Conservation (phyloP, 2,797 vertebrate genomes). For the Enteromius mattozi region DNA sequence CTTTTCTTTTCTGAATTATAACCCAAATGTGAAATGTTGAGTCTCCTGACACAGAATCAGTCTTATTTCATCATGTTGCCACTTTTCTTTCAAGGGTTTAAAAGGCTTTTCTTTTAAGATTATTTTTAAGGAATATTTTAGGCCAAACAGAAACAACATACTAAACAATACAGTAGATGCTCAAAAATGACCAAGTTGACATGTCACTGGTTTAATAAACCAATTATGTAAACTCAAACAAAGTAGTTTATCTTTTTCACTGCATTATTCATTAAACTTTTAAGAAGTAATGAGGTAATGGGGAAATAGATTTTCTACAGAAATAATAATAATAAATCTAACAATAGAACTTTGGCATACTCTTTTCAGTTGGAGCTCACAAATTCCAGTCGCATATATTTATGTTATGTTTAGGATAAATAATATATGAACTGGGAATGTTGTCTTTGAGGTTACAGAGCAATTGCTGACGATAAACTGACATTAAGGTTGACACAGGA, state of each 20-base stretch:
- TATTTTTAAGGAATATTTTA: no score
- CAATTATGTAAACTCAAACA: not conserved
- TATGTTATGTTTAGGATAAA: not conserved
- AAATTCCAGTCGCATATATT: not conserved
- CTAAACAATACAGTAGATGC: not conserved
- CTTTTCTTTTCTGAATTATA: not conserved
- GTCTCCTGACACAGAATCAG: not conserved
- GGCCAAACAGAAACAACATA: not conserved
- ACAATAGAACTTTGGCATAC: not conserved
- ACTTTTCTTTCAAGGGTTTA: not conserved
- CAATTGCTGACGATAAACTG: not conserved
- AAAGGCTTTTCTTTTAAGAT: not conserved
- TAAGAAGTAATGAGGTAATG: not conserved
- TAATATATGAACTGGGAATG: slow-evolving; percentile 6
- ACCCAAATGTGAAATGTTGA: not conserved
- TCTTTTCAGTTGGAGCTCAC: not conserved
- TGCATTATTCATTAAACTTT: not conserved
- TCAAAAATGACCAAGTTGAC: not conserved
- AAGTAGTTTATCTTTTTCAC: not conserved
- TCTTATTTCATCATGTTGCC: not conserved
- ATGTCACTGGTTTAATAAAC: not conserved
- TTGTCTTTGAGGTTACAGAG: not conserved
- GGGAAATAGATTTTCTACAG: no score
- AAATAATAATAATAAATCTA: not conserved
- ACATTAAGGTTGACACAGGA: not conserved